Conservation (phyloP, 2,113 vertebrate species). For the Toxotes chatareus region DNA sequence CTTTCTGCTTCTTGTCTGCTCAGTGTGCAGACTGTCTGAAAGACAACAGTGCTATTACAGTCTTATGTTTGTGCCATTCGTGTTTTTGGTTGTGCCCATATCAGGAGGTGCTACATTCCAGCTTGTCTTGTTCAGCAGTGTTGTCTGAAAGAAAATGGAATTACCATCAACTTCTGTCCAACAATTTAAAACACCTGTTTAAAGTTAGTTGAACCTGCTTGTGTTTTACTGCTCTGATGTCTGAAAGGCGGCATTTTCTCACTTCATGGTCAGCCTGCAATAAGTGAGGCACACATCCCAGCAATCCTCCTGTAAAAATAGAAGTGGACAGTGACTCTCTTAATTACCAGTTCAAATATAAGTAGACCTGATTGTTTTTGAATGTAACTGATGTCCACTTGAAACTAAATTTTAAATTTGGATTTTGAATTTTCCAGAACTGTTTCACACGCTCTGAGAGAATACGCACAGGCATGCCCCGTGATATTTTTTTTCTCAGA, state of each 20-base stretch:
- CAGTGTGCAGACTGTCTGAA: neutral
- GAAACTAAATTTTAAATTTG: neutral
- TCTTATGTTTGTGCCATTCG: constrained; percentile 29
- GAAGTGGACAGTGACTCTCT: neutral
- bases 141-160: neutral
- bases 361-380: neutral
- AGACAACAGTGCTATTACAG: constrained; percentile 12
- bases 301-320: neutral
- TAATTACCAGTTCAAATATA: neutral
- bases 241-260: neutral
- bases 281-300: neutral
- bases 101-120: constrained; percentile 43
- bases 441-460: neutral
- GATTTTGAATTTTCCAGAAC: neutral
- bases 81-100: constrained; percentile 1
- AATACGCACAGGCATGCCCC: neutral
- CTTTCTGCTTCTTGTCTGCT: constrained; percentile 2
- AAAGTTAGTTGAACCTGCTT: neutral
- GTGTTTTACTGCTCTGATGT: neutral
- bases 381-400: neutral
- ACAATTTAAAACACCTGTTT: constrained; percentile 15
- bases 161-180: neutral
- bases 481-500: constrained; percentile 35
- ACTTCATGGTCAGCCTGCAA: neutral
- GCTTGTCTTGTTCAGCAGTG: neutral